Base-by-base conservation (phyloP, 37 sponge, comb jelly and placozoan genomes). In the Spongilla lacustris region DNA sequence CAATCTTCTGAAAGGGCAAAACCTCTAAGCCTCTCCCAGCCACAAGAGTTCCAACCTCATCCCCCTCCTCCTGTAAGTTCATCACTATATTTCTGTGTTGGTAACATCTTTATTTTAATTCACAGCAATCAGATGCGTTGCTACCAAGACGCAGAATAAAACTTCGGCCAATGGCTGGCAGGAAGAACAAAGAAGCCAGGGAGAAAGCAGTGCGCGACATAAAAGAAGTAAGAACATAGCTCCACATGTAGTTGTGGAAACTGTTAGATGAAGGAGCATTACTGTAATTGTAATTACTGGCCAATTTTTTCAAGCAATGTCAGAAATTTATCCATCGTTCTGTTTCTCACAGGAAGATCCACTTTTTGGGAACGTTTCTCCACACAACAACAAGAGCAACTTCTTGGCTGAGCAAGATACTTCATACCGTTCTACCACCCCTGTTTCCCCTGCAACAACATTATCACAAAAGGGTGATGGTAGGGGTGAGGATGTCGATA, bases 151-250 rank as follows among this genome's bases (percentile, higher is more conserved):
- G 58, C 58, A 58, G 58, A 58, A 58, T 58, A 58, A 58, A 58
- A 58, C 58, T 58, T 58, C 58, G 91, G 24, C 94, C 94, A 72
- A 87, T 93, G 84, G 94, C 86, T 10, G 91, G 94, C 0, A 72
- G 91, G 75, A 90, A 87, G 78, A 84, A 90, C 85, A 93, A 87
- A 36, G 94, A 84, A 67, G 91, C 85, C 3, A 79, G 94, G 69
- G 91, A 90, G 66, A 87, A 67, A 27, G 94, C 88, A 12, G 69
- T 93, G 24, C 34, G 70, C 32, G 91, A 93, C 71, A 77, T 80
- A 46, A 84, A 85, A 90, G 90, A 68, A 21, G 93, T 93, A 79
- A 81, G 81, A n/a, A 31, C 12, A 30, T 69, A 67, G 48, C 19
- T 36, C 28, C n/a, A n/a, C n/a, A n/a, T n/a, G n/a, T n/a, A n/a